Base-by-base conservation (phyloP, 2,888 invertebrate species). In the Dendrolimus houi region DNA sequence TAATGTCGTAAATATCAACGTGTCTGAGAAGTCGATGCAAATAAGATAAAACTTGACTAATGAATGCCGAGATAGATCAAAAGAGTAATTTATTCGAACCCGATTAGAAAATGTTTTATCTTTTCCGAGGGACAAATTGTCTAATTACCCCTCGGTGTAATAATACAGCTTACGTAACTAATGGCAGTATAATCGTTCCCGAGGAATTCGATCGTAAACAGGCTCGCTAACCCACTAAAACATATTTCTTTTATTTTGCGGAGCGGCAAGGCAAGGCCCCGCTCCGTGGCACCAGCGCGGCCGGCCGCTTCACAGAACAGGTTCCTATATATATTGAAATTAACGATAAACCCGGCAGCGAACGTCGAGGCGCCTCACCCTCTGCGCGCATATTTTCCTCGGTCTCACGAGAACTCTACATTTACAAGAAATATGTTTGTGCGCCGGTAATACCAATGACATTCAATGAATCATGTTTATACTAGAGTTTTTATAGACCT, bases 151-250 rank as follows among this genome's bases (percentile, higher is more conserved):
- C 65, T 68, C 68, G 72, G 72, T 63, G 12, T 47, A 12, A 10
- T 71, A 71, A 71, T 66, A 63, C 69, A 75, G 75, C 79, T 87
- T 86, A 86, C 81, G 82, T 85, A 86, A 87, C 83, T 83, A 83
- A 86, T 83, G 84, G 82, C 75, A 70, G 83, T 78, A 82, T 85
- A 85, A 88, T 87, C 83, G 76, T 64, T 67, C 69, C 74, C 64
- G 70, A 76, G 82, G 83, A 85, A 85, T 85, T 79, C 79, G 83
- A 85, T 85, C 86, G 84, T 87, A 85, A 88, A 87, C 85, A 86
- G 79, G 81, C 85, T 87, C 75, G 85, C 85, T 90, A 89, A 89
- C 89, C 89, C 85, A 90, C 88, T 89, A 89, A 90, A 89, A 88
- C 84, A 87, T 87, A 89, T 88, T 88, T 87, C 86, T 88, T 88